Evolutionary conservation across 2,797 vertebrate species (phyloP).

Genomic region (Acrocephalus scirpaceus): DNA sequence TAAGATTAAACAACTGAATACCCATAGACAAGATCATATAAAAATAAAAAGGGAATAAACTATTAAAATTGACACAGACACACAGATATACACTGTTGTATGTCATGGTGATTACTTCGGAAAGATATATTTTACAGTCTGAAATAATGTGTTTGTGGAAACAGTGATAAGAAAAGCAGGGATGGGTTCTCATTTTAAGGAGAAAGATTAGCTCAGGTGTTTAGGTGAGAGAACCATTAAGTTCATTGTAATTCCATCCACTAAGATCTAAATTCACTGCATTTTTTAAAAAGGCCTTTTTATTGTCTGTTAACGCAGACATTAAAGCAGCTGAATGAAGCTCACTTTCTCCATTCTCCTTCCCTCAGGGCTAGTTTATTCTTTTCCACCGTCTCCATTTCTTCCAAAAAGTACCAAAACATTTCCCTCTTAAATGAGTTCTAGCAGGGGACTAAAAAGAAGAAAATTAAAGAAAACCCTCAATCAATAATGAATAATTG

Average conservation of each 20-base stretch:
- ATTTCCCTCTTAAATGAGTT: background rate
- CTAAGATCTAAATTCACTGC: background rate
- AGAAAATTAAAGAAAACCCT: background rate
- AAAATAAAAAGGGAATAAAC: background rate
- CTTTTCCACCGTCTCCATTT: background rate
- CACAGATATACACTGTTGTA: background rate
- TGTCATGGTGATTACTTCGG: background rate
- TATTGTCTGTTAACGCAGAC: conserved; percentile 25
- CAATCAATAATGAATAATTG: background rate
- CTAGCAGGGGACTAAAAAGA: background rate
- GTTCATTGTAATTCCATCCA: conserved; percentile 34
- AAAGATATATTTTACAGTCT: background rate
- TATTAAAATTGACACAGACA: background rate
- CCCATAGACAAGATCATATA: background rate
- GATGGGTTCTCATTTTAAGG: background rate
- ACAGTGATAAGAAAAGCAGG: background rate
- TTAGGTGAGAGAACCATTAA: background rate
- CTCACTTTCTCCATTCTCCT: conserved; percentile 30
- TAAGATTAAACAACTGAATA: background rate
- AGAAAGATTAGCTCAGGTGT: background rate
- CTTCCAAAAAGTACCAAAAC: conserved; percentile 3
- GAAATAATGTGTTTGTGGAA: background rate
- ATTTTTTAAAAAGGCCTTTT: background rate
- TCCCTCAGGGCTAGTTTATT: conserved; percentile 51
- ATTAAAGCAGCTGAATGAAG: conserved; percentile 48